A percentile compares a stretch with the other conserved stretches of the same genome.
Evolutionary conservation across 2,888 invertebrate species (phyloP).

Genomic region (Cephonodes hylas): DNA sequence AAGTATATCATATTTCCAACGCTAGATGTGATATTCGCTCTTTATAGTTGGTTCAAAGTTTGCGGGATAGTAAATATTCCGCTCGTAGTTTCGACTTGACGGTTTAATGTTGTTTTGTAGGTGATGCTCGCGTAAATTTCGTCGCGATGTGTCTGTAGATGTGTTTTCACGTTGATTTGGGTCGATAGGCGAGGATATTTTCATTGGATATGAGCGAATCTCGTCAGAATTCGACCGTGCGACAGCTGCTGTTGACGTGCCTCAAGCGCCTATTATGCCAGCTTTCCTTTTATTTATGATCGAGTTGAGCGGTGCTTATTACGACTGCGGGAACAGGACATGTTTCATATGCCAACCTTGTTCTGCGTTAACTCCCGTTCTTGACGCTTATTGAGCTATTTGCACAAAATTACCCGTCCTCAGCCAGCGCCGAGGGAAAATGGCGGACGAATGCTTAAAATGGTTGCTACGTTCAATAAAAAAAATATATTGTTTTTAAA

Average conservation of each 20-base stretch:
- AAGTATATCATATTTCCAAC: constrained; percentile 30
- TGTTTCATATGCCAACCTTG: constrained; percentile 65
- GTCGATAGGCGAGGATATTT: constrained; percentile 45
- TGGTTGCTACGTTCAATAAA: constrained; percentile 27
- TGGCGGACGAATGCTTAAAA: not conserved
- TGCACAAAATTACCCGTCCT: constrained; percentile 38
- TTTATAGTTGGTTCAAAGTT: constrained; percentile 39
- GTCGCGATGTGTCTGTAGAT: constrained; percentile 23
- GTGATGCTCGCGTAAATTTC: constrained; percentile 20
- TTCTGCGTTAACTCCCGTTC: constrained; percentile 47
- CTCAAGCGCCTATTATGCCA: constrained; percentile 61
- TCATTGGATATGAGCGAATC: constrained; percentile 48
- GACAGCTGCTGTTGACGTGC: constrained; percentile 70
- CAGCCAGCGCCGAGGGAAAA: constrained; percentile 27
- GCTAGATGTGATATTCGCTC: constrained; percentile 18
- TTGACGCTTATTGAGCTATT: constrained; percentile 63
- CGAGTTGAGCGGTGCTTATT: constrained; percentile 72
- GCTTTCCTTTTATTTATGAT: constrained; percentile 73
- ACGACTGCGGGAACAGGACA: constrained; percentile 59
- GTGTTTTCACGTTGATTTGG: constrained; percentile 21
- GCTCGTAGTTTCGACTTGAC: constrained; percentile 14
- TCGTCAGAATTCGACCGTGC: constrained; percentile 51
- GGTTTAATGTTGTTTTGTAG: constrained; percentile 40
- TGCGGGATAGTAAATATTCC: constrained; percentile 21
- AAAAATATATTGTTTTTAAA: not conserved